These are phyloP conservation scores for Scaptomyza hsui DNA, from an alignment of 1,140 invertebrate genomes.

Conservation along the genomic window DNA sequence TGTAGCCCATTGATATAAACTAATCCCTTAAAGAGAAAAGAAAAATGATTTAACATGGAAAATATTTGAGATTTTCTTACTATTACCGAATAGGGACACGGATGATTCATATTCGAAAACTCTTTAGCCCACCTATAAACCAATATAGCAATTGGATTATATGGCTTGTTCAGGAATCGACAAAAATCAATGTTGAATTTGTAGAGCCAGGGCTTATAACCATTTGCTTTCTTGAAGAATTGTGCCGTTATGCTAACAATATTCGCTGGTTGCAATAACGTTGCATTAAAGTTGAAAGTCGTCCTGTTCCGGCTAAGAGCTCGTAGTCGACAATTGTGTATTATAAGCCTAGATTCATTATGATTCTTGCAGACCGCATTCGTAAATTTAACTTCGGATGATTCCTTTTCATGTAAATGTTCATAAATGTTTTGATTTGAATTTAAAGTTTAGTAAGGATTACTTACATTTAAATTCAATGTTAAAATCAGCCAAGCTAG, in stretches of 20 bases:
- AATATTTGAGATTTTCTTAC: background rate
- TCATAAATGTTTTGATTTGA: background rate
- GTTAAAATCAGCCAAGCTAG: background rate
- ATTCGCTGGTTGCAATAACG: background rate
- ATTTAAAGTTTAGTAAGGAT: background rate
- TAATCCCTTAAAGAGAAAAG: no score
- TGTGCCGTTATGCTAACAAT: background rate
- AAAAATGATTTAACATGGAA: no score
- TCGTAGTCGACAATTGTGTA: conserved; percentile 7
- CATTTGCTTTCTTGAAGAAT: conserved; percentile 8
- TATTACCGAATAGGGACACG: no score
- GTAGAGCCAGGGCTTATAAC: conserved; percentile 19
- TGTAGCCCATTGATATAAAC: background rate
- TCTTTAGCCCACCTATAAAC: background rate
- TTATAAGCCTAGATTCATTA: background rate
- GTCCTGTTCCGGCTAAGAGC: conserved; percentile 17
- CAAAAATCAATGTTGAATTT: background rate
- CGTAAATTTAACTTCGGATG: conserved; percentile 8
- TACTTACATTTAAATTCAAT: background rate
- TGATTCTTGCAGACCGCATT: conserved; percentile 11
- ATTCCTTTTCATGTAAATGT: background rate
- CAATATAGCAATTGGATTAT: background rate
- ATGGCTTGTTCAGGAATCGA: conserved; percentile 1
- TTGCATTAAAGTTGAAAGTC: conserved; percentile 5
- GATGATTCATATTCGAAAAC: conserved; percentile 18